Base-by-base conservation (phyloP, 2,797 vertebrate species). In the Ceyx erithaca region DNA sequence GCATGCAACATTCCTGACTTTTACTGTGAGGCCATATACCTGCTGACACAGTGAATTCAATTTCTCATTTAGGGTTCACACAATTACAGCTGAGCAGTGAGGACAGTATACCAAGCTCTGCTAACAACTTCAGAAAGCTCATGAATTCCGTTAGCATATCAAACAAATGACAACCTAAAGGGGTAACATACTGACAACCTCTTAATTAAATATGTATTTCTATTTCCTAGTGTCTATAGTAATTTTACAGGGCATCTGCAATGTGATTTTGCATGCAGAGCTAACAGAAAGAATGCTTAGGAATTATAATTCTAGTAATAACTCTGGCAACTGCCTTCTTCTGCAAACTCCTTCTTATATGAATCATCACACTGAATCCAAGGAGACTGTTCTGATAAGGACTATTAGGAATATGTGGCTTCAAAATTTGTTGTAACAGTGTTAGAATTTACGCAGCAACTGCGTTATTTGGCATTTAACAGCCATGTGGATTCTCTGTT, bases 401-500 rank as follows among this genome's bases (percentile, higher is more conserved):
- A 33, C 61, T 58, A 4, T 72, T 69, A 69, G 5, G 43, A 35
- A 10, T 61, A 30, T 0, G 0, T 31, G 21, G 49, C 64, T 90
- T 90, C 72, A 78, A n/a, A 58, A 52, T 62, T 78, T 55, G 30
- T 58, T 57, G 6, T 67, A 80, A 69, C 21, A 62, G 18, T 43
- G 37, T 48, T 71, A 49, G 23, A 62, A 66, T 59, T 40, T 45
- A 9, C 2, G 2, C 58, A 85, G 28, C 14, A 78, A 87, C 62
- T 2, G 4, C 0, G 0, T 69, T 72, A 79, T 14, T 79, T 0
- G 0, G 23, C 55, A 23, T 19, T 62, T 58, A 70, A 43, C 4
- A 89, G 15, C 13, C 35, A 15, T 15, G 18, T 43, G 62, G 35
- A 55, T 71, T 57, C 64, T 85, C 62, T 51, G 15, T 51, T 80